A percentile compares a stretch with the other conserved stretches of the same genome.
These are phyloP conservation scores for Diplodus puntazzo DNA, from an alignment of 2,797 vertebrate genomes.

Conservation along the genomic window DNA sequence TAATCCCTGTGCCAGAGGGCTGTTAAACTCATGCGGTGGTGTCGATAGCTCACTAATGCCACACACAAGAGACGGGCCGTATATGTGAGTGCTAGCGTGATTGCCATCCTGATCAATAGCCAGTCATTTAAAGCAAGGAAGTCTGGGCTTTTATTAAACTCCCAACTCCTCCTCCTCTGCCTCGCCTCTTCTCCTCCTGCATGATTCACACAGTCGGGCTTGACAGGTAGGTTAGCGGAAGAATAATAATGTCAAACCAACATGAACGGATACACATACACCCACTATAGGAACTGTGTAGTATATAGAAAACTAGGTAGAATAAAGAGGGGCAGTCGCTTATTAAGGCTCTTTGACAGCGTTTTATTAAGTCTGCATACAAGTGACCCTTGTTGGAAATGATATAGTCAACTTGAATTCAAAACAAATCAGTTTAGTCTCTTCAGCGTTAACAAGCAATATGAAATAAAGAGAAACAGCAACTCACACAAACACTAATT, in stretches of 20 bases:
- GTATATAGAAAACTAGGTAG: conserved; percentile 2
- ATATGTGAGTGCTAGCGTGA: conserved; percentile 73
- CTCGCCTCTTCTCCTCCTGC: conserved; percentile 5
- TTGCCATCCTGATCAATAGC: conserved; percentile 76
- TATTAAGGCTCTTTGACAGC: conserved; percentile 30
- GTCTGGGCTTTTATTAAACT: conserved; percentile 67
- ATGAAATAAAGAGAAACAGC: conserved; percentile 14
- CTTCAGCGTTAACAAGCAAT: conserved; percentile 27
- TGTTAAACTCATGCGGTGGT: conserved; percentile 61
- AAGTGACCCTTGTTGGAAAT: conserved; percentile 44
- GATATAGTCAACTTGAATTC: conserved; percentile 21
- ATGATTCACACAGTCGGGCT: conserved; percentile 34
- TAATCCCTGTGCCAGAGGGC: conserved; percentile 54
- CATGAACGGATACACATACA: conserved; percentile 25
- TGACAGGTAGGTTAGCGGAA: conserved; percentile 43
- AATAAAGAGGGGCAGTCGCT: conserved; percentile 31
- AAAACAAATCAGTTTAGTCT: conserved; percentile 21
- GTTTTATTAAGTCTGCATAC: conserved; percentile 40
- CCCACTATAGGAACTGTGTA: neutral
- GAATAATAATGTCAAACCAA: conserved; percentile 39
- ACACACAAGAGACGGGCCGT: conserved; percentile 53
- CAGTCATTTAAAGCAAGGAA: conserved; percentile 64
- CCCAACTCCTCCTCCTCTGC: conserved; percentile 39
- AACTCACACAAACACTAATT: conserved; percentile 23
- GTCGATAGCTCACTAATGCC: conserved; percentile 68